A percentile compares a stretch with the other conserved stretches of the same genome.
Conservation (phyloP, 2,113 vertebrate species). For the Centropus unirufus region DNA sequence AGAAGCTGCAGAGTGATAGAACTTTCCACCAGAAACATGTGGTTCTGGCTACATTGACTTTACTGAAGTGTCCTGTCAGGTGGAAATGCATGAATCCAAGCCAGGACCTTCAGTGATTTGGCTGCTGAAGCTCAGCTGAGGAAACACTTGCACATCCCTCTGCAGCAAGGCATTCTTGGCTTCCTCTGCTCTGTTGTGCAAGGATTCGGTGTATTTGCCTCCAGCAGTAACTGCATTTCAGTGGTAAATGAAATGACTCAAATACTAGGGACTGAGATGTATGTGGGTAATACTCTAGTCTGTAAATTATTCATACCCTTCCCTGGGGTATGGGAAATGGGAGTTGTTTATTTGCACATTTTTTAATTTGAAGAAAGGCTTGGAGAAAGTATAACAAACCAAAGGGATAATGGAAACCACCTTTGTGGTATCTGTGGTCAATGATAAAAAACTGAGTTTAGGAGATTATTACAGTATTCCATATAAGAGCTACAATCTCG, state of each 20-base stretch:
- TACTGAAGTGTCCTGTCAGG: neutral
- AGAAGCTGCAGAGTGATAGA: neutral
- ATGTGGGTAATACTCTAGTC: neutral
- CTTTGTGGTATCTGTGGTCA: slow-evolving; percentile 21
- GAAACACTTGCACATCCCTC: neutral
- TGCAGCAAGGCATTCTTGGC: neutral
- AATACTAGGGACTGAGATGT: neutral
- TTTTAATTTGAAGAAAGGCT: slow-evolving; percentile 24
- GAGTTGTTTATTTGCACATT: slow-evolving; percentile 9
- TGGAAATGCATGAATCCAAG: neutral
- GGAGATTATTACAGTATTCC: neutral
- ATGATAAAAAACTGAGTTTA: neutral
- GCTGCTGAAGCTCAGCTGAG: neutral
- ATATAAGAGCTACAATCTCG: neutral
- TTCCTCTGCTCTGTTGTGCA: neutral
- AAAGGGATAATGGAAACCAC: neutral
- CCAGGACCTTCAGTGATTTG: neutral
- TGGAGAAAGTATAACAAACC: neutral
- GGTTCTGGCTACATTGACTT: neutral
- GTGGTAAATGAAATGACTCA: neutral
- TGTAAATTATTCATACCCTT: slow-evolving; percentile 16
- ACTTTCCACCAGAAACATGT: neutral
- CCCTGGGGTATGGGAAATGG: slow-evolving; percentile 9
- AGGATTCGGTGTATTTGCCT: slow-evolving; percentile 24
- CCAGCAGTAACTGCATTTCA: neutral